Percentiles rank a stretch among this genome's conserved stretches.
These are phyloP conservation scores for Argyresthia goedartella DNA, from an alignment of 2,888 invertebrate genomes.

Conservation along the genomic window DNA sequence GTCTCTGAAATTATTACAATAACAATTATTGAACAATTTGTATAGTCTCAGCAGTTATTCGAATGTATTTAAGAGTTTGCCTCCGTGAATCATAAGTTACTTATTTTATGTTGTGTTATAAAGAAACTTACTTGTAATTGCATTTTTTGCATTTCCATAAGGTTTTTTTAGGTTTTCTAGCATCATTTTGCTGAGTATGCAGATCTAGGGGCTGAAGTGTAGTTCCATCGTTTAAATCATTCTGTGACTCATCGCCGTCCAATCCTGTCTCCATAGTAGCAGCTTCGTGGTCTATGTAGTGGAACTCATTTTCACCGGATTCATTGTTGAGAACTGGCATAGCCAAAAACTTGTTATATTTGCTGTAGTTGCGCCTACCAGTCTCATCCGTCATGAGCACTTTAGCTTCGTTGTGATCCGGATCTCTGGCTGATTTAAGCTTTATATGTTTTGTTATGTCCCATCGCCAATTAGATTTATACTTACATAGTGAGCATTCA, in stretches of 20 bases:
- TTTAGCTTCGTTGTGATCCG: slow-evolving; percentile 83
- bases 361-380: slow-evolving; percentile 90
- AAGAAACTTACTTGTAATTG: slow-evolving; percentile 79
- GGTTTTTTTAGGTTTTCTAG: slow-evolving; percentile 75
- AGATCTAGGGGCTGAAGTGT: slow-evolving; percentile 73
- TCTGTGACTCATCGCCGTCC: slow-evolving; percentile 60
- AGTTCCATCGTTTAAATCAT: slow-evolving; percentile 49
- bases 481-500: slow-evolving; percentile 94
- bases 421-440: slow-evolving; percentile 87
- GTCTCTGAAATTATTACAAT: slow-evolving; percentile 40
- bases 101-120: background rate
- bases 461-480: slow-evolving; percentile 97
- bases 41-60: background rate
- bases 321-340: slow-evolving; percentile 72
- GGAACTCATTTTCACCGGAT: slow-evolving; percentile 62
- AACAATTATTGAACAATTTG: background rate
- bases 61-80: background rate
- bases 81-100: background rate
- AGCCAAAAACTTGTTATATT: slow-evolving; percentile 89
- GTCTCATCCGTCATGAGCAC: slow-evolving; percentile 94
- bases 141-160: slow-evolving; percentile 93
- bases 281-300: slow-evolving; percentile 46
- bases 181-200: slow-evolving; percentile 47
- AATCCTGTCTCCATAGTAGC: slow-evolving; percentile 46
- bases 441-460: slow-evolving; percentile 97